These are phyloP conservation scores for Aphaenogaster rudis DNA, from an alignment of 1,140 invertebrate species.

Conservation along the genomic window DNA sequence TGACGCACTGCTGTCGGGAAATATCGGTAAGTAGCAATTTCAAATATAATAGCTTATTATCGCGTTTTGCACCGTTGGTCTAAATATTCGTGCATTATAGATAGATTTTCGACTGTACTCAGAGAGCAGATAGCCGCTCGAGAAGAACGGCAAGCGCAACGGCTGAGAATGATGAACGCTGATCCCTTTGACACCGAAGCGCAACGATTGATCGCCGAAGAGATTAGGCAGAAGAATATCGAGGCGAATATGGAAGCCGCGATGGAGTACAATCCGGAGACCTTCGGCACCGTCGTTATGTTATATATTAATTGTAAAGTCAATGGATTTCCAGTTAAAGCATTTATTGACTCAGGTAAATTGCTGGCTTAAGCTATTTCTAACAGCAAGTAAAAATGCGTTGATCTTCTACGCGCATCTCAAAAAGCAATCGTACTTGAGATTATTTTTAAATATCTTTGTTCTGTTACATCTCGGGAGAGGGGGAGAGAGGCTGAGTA, in stretches of 20 bases:
- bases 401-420: background rate
- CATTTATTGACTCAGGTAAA: slow-evolving; percentile 98
- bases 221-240: slow-evolving; percentile 98
- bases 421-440: background rate
- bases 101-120: slow-evolving; percentile 94
- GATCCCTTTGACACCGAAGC: slow-evolving; percentile 98
- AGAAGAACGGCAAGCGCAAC: slow-evolving; percentile 93
- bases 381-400: background rate
- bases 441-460: slow-evolving; percentile 69
- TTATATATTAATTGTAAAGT: slow-evolving; percentile 98
- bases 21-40: slow-evolving; percentile 89
- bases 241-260: slow-evolving; percentile 99
- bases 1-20: slow-evolving; percentile 95
- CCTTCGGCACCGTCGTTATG: slow-evolving; percentile 99
- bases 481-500: background rate
- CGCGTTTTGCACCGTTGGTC: background rate
- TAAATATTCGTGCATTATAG: slow-evolving; percentile 85
- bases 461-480: slow-evolving; percentile 7
- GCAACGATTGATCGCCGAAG: slow-evolving; percentile 97
- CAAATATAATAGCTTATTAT: background rate
- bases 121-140: slow-evolving; percentile 93
- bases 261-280: slow-evolving; percentile 99
- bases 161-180: slow-evolving; percentile 95
- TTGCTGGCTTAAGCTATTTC: background rate
- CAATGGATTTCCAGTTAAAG: slow-evolving; percentile 98